These are phyloP conservation scores for Anoplophora glabripennis DNA, from an alignment of 1,140 invertebrate species.

Conservation along the genomic window DNA sequence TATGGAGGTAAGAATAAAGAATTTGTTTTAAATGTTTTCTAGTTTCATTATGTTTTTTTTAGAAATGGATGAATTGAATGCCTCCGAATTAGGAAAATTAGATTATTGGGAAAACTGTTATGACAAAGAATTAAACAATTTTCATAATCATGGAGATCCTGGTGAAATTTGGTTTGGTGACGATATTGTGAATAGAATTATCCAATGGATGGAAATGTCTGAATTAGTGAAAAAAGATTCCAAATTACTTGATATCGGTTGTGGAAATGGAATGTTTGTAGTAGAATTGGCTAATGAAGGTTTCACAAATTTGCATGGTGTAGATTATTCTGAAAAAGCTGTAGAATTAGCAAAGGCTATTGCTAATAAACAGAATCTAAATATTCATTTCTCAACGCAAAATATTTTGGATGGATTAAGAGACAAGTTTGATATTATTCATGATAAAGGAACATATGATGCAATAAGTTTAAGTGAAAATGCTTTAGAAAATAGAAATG, in stretches of 20 bases:
- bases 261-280: conserved; percentile 87
- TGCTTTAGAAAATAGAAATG: conserved; percentile 58
- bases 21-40: no score
- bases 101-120: conserved; percentile 86
- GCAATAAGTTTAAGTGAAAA: conserved; percentile 78
- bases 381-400: conserved; percentile 58
- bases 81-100: conserved; percentile 76
- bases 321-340: conserved; percentile 82
- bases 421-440: conserved; percentile 60
- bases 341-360: conserved; percentile 71
- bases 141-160: conserved; percentile 76
- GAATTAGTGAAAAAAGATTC: conserved; percentile 48
- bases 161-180: conserved; percentile 94
- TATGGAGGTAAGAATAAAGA: no score
- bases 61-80: conserved; percentile 58
- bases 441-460: conserved; percentile 95
- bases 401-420: conserved; percentile 56
- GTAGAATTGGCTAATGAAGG: conserved; percentile 72
- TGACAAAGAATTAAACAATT: conserved; percentile 77
- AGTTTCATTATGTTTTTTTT: background rate
- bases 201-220: conserved; percentile 62
- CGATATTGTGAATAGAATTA: conserved; percentile 69
- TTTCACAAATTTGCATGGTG: conserved; percentile 70
- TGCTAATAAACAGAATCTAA: conserved; percentile 53
- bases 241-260: conserved; percentile 70